Base-by-base conservation (phyloP, 2,797 vertebrate genomes). In the Orestias chungarensis region DNA sequence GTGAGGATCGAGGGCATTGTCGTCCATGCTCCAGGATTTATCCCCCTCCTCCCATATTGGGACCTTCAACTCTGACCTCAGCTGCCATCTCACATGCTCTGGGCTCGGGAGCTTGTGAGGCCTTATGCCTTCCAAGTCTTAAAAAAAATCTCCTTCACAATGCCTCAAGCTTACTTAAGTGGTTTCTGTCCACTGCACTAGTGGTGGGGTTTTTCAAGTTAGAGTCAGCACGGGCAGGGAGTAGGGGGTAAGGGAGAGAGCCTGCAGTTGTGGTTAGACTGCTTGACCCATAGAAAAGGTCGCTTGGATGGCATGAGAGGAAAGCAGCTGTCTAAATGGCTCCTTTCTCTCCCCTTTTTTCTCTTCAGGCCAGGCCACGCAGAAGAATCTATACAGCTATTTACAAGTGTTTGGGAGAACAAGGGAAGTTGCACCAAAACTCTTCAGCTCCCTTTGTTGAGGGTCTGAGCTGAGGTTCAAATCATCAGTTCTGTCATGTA, bases 21-120 rank as follows among this genome's bases (percentile, higher is more conserved):
- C 66, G 57, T 79, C 83, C 76, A 78, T 83, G 79, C 87, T 88
- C 84, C 93, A 92, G 89, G 91, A 94, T 93, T 92, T 93, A 94
- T 91, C 86, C 90, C 89, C 89, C 88, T 87, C 86, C 89, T 88
- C 90, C 87, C 85, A 81, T 93, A 85, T 85, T 88, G 87, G 86
- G 92, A 93, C 91, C 92, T 93, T 92, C 90, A 92, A 92, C 92
- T 90, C 71, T 87, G 90, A 93, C 91, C 91, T 82, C 29, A 5
- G 55, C 76, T 86, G 82, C 88, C 84, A 85, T 89, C 88, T 91
- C 90, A 90, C 83, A 91, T 86, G 86, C 87, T 89, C 77, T 55
- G 59, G 70, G 68, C 76, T 77, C 66, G 66, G 82, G 80, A 75
- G 85, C 86, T 73, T 80, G 79, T 69, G 82, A 78, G 83, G 72